Conservation (phyloP, 2,888 invertebrate genomes). For the Noctua janthina region DNA sequence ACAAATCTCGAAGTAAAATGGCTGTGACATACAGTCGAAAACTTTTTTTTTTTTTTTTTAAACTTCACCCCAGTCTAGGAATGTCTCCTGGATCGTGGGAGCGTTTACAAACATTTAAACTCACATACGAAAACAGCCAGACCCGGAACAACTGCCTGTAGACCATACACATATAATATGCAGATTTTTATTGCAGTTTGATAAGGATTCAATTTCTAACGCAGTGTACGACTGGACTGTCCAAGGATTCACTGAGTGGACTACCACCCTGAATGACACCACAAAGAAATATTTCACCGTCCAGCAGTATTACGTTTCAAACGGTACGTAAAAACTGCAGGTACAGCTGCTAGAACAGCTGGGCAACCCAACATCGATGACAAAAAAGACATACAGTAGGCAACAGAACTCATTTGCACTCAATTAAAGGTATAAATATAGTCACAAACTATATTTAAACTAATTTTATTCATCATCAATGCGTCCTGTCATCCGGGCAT, state of each 20-base stretch:
- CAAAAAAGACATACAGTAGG: neutral
- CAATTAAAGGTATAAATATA: neutral
- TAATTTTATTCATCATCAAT: neutral
- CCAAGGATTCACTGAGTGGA: constrained; percentile 31
- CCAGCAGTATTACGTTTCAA: constrained; percentile 25
- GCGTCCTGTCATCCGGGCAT: no score
- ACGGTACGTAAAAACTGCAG: neutral
- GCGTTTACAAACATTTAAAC: no score
- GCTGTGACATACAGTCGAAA: no score
- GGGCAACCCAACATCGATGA: neutral
- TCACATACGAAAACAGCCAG: no score
- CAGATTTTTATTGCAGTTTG: constrained; percentile 13
- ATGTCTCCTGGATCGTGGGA: no score
- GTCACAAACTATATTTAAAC: neutral
- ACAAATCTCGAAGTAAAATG: no score
- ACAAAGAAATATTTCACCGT: constrained; percentile 8
- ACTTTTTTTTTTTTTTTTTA: no score
- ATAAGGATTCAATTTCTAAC: constrained; percentile 14
- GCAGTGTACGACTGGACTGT: constrained; percentile 1
- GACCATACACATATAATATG: neutral
- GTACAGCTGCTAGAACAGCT: neutral
- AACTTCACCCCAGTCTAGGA: no score
- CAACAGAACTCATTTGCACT: neutral
- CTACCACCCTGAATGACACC: constrained; percentile 9
- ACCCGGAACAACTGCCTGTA: no score